phyloP scores from a whole-genome alignment of 2,888 invertebrate genomes.

The Rugalucina vietnamica region DNA sequence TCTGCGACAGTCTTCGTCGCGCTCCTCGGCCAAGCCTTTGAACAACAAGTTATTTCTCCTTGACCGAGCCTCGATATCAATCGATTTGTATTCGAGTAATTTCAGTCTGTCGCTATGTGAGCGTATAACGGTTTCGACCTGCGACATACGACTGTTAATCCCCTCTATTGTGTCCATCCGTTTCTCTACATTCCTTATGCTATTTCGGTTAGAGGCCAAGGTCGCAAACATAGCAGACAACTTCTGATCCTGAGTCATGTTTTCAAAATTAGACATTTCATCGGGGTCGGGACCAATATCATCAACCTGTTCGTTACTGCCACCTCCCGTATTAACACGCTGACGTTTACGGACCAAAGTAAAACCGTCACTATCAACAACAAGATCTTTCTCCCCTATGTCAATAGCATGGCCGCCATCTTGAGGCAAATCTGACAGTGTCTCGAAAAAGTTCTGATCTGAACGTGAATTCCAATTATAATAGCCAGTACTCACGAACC shows the following conservation, averaged over 20 bases:
- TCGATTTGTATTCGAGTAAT: constrained; percentile 26
- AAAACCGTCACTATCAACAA: background rate
- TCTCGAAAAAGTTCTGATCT: background rate
- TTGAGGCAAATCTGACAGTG: background rate
- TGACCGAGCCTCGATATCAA: constrained; percentile 24
- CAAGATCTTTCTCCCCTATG: background rate
- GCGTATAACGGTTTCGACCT: background rate
- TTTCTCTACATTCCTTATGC: background rate
- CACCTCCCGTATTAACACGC: background rate
- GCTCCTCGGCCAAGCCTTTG: constrained; percentile 16
- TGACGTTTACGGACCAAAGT: background rate
- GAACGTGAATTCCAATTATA: background rate
- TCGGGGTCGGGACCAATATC: background rate
- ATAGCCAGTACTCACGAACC: background rate
- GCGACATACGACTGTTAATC: background rate
- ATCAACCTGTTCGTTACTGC: background rate
- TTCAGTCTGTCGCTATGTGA: background rate
- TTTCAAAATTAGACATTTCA: background rate
- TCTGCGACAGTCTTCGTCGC: constrained; percentile 12
- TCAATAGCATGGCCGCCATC: too few relatives aligned
- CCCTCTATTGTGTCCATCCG: background rate
- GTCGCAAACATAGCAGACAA: background rate
- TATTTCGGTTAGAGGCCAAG: background rate
- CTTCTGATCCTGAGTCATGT: background rate
- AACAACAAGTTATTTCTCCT: constrained; percentile 23